A percentile compares a stretch with the other conserved stretches of the same genome.
Conservation (phyloP, 2,888 invertebrate species). For the Clivina fossor region DNA sequence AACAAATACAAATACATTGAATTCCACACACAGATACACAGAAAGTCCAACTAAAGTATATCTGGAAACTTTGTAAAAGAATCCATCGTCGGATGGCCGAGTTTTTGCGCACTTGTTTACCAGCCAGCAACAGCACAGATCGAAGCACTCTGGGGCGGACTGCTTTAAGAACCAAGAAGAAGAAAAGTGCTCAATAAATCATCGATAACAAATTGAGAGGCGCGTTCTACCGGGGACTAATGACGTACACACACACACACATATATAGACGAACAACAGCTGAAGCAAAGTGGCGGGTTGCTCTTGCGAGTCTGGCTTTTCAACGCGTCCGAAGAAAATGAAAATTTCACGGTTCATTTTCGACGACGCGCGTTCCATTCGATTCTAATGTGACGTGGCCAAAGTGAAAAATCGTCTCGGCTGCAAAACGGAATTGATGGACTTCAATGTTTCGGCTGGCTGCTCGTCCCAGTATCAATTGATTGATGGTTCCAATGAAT, state of each 20-base stretch:
- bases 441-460: conserved; percentile 18
- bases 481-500: not conserved
- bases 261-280: not conserved
- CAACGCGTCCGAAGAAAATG: conserved; percentile 30
- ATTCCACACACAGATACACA: too few species aligned
- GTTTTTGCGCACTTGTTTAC: conserved; percentile 27
- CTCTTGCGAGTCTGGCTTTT: too few species aligned
- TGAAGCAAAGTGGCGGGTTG: conserved; percentile 8
- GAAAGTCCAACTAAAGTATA: too few species aligned
- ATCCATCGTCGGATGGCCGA: too few species aligned
- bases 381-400: too few species aligned
- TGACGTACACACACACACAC: conserved; percentile 16
- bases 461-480: conserved; percentile 6
- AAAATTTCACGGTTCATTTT: conserved; percentile 32
- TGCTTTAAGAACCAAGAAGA: conserved; percentile 1
- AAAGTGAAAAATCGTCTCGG: too few species aligned
- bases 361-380: conserved; percentile 21
- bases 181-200: conserved; percentile 40
- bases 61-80: too few species aligned
- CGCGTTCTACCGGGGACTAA: conserved; percentile 41
- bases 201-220: conserved; percentile 46
- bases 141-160: too few species aligned
- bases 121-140: not conserved
- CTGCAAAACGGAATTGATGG: too few species aligned
- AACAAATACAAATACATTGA: too few species aligned